Base-by-base conservation (phyloP, 2,888 invertebrate genomes). In the Lamellibrachia satsuma region DNA sequence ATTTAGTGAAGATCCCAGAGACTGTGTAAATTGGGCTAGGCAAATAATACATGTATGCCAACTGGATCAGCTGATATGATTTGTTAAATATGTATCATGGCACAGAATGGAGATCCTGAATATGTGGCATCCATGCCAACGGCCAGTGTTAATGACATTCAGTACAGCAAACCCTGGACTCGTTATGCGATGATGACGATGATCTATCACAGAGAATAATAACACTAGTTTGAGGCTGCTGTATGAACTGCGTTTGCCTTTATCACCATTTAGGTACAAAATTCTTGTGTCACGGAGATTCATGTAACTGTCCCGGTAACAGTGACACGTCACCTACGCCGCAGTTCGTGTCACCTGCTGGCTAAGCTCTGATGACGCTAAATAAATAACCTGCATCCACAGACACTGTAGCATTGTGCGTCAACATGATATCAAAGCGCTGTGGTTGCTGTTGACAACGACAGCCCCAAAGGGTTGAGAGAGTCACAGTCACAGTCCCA, bases 41-140 rank as follows among this genome's bases (percentile, higher is more conserved):
- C 75, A 75, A 75, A 75, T 75, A 75, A 75, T 22, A 75, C 22
- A 22, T 39, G 39, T 39, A 39, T 75, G 75, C 75, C 75, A 22
- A 15, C 22, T 75, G 75, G 75, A 75, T 75, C 15, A 75, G 6
- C 2, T 75, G 75, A 75, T 22, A 75, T 6, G 22, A 75, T 75
- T 75, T 75, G 75, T 22, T 75, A 75, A 75, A 75, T 75, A 75
- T 75, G 75, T 75, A 75, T 75, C 15, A 75, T 75, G 75, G 75
- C 75, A 75, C 75, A 6, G 75, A 15, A 15, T 75, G 75, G 22
- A 75, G 75, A 75, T n/a, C 75, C 75, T 75, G 75, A 75, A 55
- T 22, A 22, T 15, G 75, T 60, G 75, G 75, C 6, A 75, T 22
- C 75, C n/a, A n/a, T 75, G 75, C 75, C 6, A n/a, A 15, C 75